Evolutionary conservation across 1,140 invertebrate species (phyloP).

Genomic region (Mylabris phalerata): DNA sequence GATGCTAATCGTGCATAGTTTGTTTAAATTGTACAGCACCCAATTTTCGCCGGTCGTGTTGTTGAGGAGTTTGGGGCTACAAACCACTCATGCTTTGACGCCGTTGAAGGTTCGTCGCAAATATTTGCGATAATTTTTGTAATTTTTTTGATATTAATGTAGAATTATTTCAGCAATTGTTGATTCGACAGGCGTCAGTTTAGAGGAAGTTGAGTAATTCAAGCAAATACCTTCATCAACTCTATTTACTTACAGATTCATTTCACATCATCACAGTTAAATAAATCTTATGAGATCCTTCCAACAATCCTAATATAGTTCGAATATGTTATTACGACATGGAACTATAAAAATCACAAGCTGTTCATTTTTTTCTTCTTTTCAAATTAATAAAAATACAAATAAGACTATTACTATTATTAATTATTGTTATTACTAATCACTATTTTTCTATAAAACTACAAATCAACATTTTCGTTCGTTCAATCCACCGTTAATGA

Average conservation of each 20-base stretch:
- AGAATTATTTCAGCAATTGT: not conserved
- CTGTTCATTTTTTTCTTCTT: not conserved
- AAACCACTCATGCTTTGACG: slow-evolving; percentile 69
- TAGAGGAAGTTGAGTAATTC: not conserved
- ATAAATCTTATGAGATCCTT: slow-evolving; percentile 8
- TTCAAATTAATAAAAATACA: not conserved
- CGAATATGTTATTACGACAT: slow-evolving; percentile 2
- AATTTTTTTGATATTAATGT: not conserved
- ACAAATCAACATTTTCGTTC: slow-evolving; percentile 10
- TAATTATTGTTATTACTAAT: slow-evolving; percentile 9
- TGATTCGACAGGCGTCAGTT: not conserved
- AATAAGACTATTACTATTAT: slow-evolving; percentile 2
- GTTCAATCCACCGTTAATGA: slow-evolving; percentile 1
- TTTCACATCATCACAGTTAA: too few species aligned
- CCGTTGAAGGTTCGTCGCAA: slow-evolving; percentile 63
- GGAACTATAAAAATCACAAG: slow-evolving; percentile 4
- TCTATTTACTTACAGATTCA: not conserved
- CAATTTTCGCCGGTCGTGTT: slow-evolving; percentile 73
- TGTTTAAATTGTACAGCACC: slow-evolving; percentile 79
- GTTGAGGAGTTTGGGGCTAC: slow-evolving; percentile 75
- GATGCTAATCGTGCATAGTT: slow-evolving; percentile 77
- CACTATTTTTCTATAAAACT: slow-evolving; percentile 8
- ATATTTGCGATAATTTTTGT: not conserved
- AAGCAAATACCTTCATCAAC: too few species aligned
- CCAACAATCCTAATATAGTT: slow-evolving; percentile 10